phyloP scores from a whole-genome alignment of 2,113 vertebrate species.

The Pleuronectes platessa region DNA sequence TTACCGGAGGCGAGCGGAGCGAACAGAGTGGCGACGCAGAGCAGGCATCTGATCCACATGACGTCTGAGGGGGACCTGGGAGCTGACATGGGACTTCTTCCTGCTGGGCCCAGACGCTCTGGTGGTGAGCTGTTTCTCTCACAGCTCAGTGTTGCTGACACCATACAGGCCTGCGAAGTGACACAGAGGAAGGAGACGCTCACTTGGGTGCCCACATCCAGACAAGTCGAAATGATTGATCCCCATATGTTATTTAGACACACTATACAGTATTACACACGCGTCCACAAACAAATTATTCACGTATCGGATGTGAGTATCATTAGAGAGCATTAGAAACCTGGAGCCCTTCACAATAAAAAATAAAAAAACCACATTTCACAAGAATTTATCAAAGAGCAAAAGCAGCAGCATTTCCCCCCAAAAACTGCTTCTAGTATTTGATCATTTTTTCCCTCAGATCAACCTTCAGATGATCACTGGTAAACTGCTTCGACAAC shows the following conservation, averaged over 20 bases:
- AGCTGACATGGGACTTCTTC: slow-evolving; percentile 76
- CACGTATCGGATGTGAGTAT: too few species aligned
- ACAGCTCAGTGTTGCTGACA: slow-evolving; percentile 72
- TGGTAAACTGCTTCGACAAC: not conserved
- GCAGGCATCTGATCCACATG: slow-evolving; percentile 93
- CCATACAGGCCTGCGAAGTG: slow-evolving; percentile 69
- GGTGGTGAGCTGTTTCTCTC: slow-evolving; percentile 70
- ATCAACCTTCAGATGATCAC: slow-evolving; percentile 5
- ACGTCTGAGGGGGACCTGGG: slow-evolving; percentile 82
- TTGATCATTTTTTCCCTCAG: not conserved
- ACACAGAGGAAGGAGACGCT: slow-evolving; percentile 48
- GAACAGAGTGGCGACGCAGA: slow-evolving; percentile 88
- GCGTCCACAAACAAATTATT: not conserved
- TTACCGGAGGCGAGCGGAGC: slow-evolving; percentile 88
- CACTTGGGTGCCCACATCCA: slow-evolving; percentile 9
- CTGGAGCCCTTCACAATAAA: not conserved
- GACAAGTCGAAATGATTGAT: too few species aligned
- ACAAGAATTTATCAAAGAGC: not conserved
- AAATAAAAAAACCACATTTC: not conserved
- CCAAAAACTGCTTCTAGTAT: not conserved
- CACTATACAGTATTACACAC: not conserved
- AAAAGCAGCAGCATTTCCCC: not conserved
- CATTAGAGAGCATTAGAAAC: not conserved
- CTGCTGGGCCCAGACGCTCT: slow-evolving; percentile 75
- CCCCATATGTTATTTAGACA: too few species aligned